Conservation (phyloP, 1,140 invertebrate species). For the Drosophila saltans region DNA sequence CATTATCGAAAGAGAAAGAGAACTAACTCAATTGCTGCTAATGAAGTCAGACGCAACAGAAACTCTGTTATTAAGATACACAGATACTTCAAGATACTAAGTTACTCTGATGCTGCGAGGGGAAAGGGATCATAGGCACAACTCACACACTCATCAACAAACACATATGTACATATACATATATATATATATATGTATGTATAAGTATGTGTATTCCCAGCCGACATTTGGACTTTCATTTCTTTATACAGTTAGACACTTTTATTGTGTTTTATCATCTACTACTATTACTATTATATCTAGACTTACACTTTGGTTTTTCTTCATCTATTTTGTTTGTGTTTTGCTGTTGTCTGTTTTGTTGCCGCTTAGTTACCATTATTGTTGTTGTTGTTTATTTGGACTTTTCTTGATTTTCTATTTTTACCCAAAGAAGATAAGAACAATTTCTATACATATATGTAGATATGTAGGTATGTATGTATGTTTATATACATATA, state of each 20-base stretch:
- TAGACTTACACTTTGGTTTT: conserved; percentile 27
- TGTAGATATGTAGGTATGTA: too few relatives aligned
- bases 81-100: conserved; percentile 44
- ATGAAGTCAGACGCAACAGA: conserved; percentile 48
- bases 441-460: conserved; percentile 56
- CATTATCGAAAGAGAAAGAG: conserved; percentile 34
- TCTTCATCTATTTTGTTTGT: conserved; percentile 30
- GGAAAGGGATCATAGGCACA: neutral
- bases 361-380: conserved; percentile 30
- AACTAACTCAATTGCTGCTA: conserved; percentile 62
- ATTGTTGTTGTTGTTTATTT: conserved; percentile 55
- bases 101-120: conserved; percentile 43
- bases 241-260: conserved; percentile 76
- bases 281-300: conserved; percentile 42
- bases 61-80: conserved; percentile 8
- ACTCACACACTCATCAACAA: neutral
- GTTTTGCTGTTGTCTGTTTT: conserved; percentile 55
- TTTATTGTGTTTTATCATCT: conserved; percentile 71
- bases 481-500: conserved; percentile 4
- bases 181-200: too few relatives aligned
- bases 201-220: neutral
- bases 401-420: conserved; percentile 76
- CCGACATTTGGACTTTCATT: conserved; percentile 75
- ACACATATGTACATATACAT: conserved; percentile 13
- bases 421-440: conserved; percentile 58